Conservation (phyloP, 1,140 invertebrate genomes). For the Diabrotica undecimpunctata region DNA sequence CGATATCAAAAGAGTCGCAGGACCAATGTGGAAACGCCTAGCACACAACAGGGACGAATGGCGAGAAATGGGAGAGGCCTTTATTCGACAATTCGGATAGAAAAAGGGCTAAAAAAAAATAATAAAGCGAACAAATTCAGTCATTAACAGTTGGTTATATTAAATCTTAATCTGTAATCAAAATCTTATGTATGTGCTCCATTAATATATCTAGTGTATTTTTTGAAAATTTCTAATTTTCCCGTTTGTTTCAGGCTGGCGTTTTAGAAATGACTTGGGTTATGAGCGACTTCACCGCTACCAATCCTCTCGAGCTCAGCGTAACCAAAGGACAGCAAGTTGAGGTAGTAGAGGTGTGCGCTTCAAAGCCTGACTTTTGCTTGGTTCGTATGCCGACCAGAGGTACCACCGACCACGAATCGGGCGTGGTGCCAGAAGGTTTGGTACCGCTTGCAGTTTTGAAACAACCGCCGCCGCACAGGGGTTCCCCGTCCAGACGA, state of each 20-base stretch:
- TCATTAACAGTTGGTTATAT: too few relatives aligned
- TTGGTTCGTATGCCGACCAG: slow-evolving; percentile 56
- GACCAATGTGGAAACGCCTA: too few relatives aligned
- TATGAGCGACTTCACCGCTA: slow-evolving; percentile 73
- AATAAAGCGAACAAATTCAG: too few relatives aligned
- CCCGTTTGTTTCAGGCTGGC: slow-evolving; percentile 53
- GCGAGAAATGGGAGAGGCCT: too few relatives aligned
- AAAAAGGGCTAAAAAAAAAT: too few relatives aligned
- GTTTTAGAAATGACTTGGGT: slow-evolving; percentile 84
- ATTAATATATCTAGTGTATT: too few relatives aligned
- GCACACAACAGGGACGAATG: too few relatives aligned
- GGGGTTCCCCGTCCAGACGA: slow-evolving; percentile 59
- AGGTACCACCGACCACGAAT: slow-evolving; percentile 57
- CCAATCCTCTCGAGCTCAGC: slow-evolving; percentile 67
- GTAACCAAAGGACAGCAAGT: slow-evolving; percentile 88
- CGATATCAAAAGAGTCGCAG: too few relatives aligned
- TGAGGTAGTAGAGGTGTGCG: slow-evolving; percentile 76
- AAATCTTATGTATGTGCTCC: too few relatives aligned
- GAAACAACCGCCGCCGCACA: slow-evolving; percentile 66
- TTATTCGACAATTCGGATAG: too few relatives aligned
- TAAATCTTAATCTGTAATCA: too few relatives aligned
- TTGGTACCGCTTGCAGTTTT: slow-evolving; percentile 78
- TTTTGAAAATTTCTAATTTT: too few relatives aligned
- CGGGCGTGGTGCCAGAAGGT: slow-evolving; percentile 67
- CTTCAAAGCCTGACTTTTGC: slow-evolving; percentile 59